Evolutionary conservation across 1,140 invertebrate genomes (phyloP).

Genomic region (Drosophila repleta): DNA sequence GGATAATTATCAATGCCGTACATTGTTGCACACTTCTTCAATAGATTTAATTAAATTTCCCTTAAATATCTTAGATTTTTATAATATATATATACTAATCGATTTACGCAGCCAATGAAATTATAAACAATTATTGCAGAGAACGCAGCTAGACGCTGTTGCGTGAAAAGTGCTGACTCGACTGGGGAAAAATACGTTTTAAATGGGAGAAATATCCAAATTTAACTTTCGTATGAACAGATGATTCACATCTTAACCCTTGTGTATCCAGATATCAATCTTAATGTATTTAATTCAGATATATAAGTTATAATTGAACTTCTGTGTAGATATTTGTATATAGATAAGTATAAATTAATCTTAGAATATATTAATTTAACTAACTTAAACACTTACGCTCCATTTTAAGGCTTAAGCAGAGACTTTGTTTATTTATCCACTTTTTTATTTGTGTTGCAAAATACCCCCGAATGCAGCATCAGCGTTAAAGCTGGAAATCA

Average conservation of each 20-base stretch:
- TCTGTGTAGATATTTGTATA: not conserved
- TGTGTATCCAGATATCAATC: slow-evolving; percentile 18
- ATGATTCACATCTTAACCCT: slow-evolving; percentile 75
- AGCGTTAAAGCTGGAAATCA: slow-evolving; percentile 34
- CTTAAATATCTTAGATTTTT: slow-evolving; percentile 1
- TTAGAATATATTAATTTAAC: too few relatives aligned
- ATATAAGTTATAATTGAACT: too few relatives aligned
- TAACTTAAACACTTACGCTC: not conserved
- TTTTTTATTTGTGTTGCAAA: not conserved
- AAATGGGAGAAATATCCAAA: slow-evolving; percentile 76
- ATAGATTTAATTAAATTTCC: slow-evolving; percentile 29
- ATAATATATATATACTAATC: slow-evolving; percentile 11
- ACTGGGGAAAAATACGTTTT: slow-evolving; percentile 60
- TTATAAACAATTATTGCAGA: slow-evolving; percentile 27
- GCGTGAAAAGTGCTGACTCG: slow-evolving; percentile 71
- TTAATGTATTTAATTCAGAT: not conserved
- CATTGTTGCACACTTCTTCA: slow-evolving; percentile 36
- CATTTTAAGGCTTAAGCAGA: not conserved
- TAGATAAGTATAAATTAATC: too few relatives aligned
- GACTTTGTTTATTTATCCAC: not conserved
- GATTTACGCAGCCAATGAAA: slow-evolving; percentile 37
- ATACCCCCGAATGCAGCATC: not conserved
- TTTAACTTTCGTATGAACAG: slow-evolving; percentile 68
- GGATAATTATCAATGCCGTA: slow-evolving; percentile 79
- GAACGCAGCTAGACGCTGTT: slow-evolving; percentile 44